A percentile compares a stretch with the other conserved stretches of the same genome.
Conservation (phyloP, 2,797 vertebrate genomes). For the Denticeps clupeoides region DNA sequence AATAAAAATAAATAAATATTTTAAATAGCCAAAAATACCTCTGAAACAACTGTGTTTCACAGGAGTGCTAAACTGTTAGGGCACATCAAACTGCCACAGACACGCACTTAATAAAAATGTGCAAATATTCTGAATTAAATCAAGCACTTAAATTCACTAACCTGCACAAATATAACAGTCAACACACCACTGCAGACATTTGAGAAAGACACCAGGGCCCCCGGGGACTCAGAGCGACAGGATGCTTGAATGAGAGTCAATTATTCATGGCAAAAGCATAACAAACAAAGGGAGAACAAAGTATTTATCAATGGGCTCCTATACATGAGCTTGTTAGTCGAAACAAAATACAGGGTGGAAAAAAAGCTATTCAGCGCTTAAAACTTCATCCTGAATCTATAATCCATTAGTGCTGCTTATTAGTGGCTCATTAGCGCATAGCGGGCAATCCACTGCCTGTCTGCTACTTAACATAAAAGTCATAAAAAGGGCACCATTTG, state of each 20-base stretch:
- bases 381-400: constrained; percentile 28
- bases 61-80: constrained; percentile 8
- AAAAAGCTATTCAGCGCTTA: constrained; percentile 27
- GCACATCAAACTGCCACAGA: not conserved
- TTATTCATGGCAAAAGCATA: constrained; percentile 61
- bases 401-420: constrained; percentile 26
- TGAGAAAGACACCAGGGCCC: constrained; percentile 42
- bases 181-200: constrained; percentile 22
- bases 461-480: constrained; percentile 20
- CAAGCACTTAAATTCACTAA: constrained; percentile 2
- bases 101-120: constrained; percentile 11
- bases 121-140: constrained; percentile 4
- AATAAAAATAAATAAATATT: constrained; percentile 24
- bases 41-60: too few species aligned
- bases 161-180: not conserved
- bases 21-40: too few species aligned
- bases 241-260: constrained; percentile 51
- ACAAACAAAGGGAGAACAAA: constrained; percentile 63
- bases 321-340: constrained; percentile 50
- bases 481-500: too few species aligned
- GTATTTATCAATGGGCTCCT: constrained; percentile 58
- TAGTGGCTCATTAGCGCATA: constrained; percentile 14
- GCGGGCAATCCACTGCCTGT: constrained; percentile 10
- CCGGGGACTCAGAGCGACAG: constrained; percentile 45
- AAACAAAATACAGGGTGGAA: constrained; percentile 51